A percentile compares a stretch with the other conserved stretches of the same genome.
Evolutionary conservation across 2,797 vertebrate species (phyloP).

Genomic region (Buphagus erythrorhynchus): DNA sequence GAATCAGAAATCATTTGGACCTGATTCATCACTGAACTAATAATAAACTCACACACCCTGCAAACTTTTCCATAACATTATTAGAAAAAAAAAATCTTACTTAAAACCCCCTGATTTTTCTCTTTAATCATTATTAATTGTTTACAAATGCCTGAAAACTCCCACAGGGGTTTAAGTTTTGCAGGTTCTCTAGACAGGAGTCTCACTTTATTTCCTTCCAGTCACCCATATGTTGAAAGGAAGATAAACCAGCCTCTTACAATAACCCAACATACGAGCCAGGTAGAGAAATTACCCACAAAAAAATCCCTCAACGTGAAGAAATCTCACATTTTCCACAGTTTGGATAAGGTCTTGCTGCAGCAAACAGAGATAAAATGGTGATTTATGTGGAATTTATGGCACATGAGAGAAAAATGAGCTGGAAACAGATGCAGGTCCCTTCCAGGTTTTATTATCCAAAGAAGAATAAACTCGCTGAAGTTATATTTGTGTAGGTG

Average conservation of each 20-base stretch:
- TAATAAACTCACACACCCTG: rapidly evolving
- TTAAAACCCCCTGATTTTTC: rapidly evolving
- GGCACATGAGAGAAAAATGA: not conserved
- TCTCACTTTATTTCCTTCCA: not conserved
- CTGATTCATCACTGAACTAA: not conserved
- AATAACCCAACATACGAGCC: not conserved
- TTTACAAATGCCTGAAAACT: not conserved
- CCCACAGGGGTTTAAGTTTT: not conserved
- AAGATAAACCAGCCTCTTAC: not conserved
- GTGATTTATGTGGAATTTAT: not conserved
- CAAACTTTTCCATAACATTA: not conserved
- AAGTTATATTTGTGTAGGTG: not conserved
- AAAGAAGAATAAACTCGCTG: not conserved
- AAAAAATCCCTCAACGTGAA: not conserved
- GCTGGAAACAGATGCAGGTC: not conserved
- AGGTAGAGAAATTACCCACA: rapidly evolving
- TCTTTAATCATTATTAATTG: not conserved
- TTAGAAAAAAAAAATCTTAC: not conserved
- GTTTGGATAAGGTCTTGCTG: rapidly evolving
- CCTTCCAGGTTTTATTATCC: not conserved
- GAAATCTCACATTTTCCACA: rapidly evolving
- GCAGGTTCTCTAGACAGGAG: not conserved
- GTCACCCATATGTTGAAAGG: rapidly evolving
- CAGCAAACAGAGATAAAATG: not conserved
- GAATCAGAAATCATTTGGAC: not conserved